A percentile compares a stretch with the other conserved stretches of the same genome.
phyloP scores from a whole-genome alignment of 2,797 vertebrate genomes.

The Eulemur albifrons region DNA sequence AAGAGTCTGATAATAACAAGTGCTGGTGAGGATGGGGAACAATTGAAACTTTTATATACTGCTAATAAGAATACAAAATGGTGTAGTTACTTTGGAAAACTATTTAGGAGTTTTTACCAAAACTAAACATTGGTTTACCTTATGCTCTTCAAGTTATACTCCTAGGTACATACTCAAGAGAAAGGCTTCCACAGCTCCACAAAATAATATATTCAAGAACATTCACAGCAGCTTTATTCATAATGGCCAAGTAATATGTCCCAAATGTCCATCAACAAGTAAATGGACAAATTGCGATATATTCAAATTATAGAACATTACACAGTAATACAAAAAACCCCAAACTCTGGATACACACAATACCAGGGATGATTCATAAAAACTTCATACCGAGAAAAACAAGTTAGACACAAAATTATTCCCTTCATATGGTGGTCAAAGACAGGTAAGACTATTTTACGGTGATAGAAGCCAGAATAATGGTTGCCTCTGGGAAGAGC shows the following conservation, averaged over 20 bases:
- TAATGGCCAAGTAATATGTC: not conserved
- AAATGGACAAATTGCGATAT: not conserved
- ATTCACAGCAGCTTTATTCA: not conserved
- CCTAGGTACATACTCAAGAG: not conserved
- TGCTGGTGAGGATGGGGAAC: not conserved
- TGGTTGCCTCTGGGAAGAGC: not conserved
- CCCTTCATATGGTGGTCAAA: not conserved
- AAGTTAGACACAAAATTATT: not conserved
- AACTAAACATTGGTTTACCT: not conserved
- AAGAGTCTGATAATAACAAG: not conserved
- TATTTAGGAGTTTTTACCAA: not conserved
- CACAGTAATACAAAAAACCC: not conserved
- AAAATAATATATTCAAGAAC: conserved; percentile 14
- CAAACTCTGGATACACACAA: not conserved
- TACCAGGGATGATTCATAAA: not conserved
- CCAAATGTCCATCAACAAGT: not conserved
- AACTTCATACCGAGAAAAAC: not conserved
- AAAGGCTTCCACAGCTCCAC: not conserved
- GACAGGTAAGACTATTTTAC: not conserved
- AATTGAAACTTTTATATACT: not conserved
- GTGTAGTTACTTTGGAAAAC: not conserved
- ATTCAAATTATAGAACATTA: not conserved
- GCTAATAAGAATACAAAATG: not conserved
- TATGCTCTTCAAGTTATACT: not conserved
- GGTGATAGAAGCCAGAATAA: not conserved